phyloP scores from a whole-genome alignment of 2,797 vertebrate genomes.

The Esox lucius region DNA sequence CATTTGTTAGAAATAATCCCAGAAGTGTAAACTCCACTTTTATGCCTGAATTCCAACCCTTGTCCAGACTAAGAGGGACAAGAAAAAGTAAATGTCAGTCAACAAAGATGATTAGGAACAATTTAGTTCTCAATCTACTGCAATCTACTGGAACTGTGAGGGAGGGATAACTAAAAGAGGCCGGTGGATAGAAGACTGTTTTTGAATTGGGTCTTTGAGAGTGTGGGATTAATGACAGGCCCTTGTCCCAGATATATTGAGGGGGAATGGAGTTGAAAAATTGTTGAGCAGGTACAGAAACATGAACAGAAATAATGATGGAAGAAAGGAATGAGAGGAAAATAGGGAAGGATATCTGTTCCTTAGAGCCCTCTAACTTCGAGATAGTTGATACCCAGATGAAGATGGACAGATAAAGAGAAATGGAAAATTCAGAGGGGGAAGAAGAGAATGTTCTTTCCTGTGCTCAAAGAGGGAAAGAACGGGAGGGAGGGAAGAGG shows the following conservation, averaged over 20 bases:
- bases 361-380: neutral
- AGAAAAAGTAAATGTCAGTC: neutral
- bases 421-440: neutral
- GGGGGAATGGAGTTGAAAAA: neutral
- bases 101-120: neutral
- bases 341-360: neutral
- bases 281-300: neutral
- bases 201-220: neutral
- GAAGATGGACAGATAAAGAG: constrained; percentile 20
- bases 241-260: neutral
- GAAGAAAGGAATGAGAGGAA: constrained; percentile 9
- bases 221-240: neutral
- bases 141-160: neutral
- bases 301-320: constrained; percentile 6
- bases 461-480: neutral
- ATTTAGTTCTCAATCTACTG: neutral
- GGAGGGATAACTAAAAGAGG: neutral
- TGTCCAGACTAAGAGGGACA: neutral
- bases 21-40: neutral
- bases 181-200: neutral
- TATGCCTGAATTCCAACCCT: constrained; percentile 3
- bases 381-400: neutral
- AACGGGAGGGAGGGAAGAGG: constrained; percentile 20
- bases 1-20: neutral
- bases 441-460: neutral